Percentiles rank a stretch among this genome's conserved stretches.
These are phyloP conservation scores for Merluccius polli DNA, from an alignment of 2,797 vertebrate genomes.

Conservation along the genomic window DNA sequence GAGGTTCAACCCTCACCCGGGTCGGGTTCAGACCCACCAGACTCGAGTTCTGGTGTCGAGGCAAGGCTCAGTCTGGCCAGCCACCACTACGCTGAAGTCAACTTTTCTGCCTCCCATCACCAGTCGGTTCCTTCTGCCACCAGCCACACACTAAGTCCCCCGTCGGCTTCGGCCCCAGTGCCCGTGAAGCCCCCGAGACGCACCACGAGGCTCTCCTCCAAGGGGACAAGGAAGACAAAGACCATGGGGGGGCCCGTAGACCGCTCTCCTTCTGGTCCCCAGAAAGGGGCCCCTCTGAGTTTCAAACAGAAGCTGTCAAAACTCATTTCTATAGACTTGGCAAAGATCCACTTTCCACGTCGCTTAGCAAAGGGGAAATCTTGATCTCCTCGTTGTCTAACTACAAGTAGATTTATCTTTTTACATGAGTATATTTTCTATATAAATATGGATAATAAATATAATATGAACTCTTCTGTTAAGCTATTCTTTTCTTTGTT, in stretches of 20 bases:
- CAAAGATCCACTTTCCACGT: constrained; percentile 53
- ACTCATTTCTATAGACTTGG: constrained; percentile 69
- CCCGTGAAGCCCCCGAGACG: background rate
- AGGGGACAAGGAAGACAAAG: constrained; percentile 18
- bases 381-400: constrained; percentile 25
- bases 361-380: constrained; percentile 29
- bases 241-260: constrained; percentile 29
- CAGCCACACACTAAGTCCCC: background rate
- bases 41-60: too few relatives aligned
- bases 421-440: too few relatives aligned
- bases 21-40: too few relatives aligned
- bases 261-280: constrained; percentile 21
- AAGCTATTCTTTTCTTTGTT: background rate
- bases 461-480: background rate
- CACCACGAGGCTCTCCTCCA: background rate
- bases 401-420: constrained; percentile 29
- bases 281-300: constrained; percentile 46
- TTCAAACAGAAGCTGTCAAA: constrained; percentile 72
- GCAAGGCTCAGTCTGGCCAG: too few relatives aligned
- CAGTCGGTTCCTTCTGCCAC: background rate
- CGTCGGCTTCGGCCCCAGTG: background rate
- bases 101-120: background rate
- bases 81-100: too few relatives aligned
- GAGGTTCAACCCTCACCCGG: too few relatives aligned
- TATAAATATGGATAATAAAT: background rate